These are phyloP conservation scores for Coenonympha arcania DNA, from an alignment of 2,888 invertebrate genomes.

Conservation along the genomic window DNA sequence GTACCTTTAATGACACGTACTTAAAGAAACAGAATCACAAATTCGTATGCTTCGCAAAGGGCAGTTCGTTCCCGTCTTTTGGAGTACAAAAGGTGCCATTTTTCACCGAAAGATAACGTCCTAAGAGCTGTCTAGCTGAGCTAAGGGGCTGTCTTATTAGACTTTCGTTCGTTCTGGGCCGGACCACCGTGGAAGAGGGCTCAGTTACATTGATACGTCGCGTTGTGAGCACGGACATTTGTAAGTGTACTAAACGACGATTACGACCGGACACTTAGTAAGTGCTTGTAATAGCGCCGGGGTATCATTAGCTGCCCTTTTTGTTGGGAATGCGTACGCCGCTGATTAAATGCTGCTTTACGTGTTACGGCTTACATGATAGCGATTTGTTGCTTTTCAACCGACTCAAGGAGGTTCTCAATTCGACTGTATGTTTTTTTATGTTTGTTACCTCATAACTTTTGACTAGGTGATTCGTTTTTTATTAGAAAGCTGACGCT, in stretches of 20 bases:
- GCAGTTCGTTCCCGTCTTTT: conserved; percentile 30
- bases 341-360: conserved; percentile 18
- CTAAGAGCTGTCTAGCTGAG: conserved; percentile 48
- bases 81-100: conserved; percentile 60
- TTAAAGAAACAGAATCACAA: conserved; percentile 12
- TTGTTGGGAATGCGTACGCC: conserved; percentile 13
- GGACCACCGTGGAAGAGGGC: conserved; percentile 61
- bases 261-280: conserved; percentile 33
- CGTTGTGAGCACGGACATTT: conserved; percentile 49
- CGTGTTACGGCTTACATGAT: neutral
- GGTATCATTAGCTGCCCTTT: conserved; percentile 21
- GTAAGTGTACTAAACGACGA: conserved; percentile 55
- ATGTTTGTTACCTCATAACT: too few relatives aligned
- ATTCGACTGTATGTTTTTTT: too few relatives aligned
- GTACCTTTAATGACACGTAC: conserved; percentile 6
- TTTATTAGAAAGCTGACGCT: too few relatives aligned
- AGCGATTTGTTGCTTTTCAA: conserved; percentile 1
- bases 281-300: conserved; percentile 28
- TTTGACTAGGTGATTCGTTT: too few relatives aligned
- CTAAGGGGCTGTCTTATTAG: conserved; percentile 65
- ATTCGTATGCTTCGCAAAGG: conserved; percentile 19
- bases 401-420: too few relatives aligned
- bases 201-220: conserved; percentile 57
- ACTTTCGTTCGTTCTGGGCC: conserved; percentile 46
- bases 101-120: conserved; percentile 65